A percentile compares a stretch with the other conserved stretches of the same genome.
These are phyloP conservation scores for Drosophila aldrichi DNA, from an alignment of 2,888 invertebrate genomes.

Conservation along the genomic window DNA sequence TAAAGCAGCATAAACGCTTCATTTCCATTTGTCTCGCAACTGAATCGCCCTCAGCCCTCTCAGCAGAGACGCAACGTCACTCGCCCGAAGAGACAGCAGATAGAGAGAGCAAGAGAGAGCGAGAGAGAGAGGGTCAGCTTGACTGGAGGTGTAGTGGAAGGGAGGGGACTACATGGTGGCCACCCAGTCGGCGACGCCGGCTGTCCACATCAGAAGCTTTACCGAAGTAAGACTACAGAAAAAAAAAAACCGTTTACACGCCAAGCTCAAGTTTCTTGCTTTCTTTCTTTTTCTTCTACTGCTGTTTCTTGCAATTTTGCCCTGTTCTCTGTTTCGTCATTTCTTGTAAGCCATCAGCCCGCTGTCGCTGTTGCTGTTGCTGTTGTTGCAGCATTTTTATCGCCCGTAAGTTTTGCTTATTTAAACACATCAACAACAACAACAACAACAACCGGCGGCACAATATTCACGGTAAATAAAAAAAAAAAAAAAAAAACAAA, in stretches of 20 bases:
- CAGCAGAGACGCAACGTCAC: slow-evolving; percentile 67
- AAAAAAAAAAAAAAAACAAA: slow-evolving; percentile 79
- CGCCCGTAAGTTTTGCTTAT: slow-evolving; percentile 75
- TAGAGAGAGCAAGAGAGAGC: not conserved
- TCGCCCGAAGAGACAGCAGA: slow-evolving; percentile 22
- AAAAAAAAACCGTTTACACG: slow-evolving; percentile 70
- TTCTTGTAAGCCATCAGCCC: slow-evolving; percentile 58
- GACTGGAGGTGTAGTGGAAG: not conserved
- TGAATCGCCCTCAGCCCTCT: slow-evolving; percentile 68
- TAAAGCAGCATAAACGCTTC: slow-evolving; percentile 84
- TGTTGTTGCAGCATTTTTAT: slow-evolving; percentile 69
- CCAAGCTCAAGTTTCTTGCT: slow-evolving; percentile 59
- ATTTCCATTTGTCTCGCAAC: slow-evolving; percentile 83
- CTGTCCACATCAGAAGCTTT: slow-evolving; percentile 63
- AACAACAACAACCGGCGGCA: slow-evolving; percentile 63
- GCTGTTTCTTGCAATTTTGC: slow-evolving; percentile 44
- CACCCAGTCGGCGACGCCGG: slow-evolving; percentile 65
- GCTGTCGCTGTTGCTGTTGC: slow-evolving; percentile 31
- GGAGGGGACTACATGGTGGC: slow-evolving; percentile 40
- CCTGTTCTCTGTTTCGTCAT: slow-evolving; percentile 60
- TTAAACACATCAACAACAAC: slow-evolving; percentile 66
- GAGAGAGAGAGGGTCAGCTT: not conserved
- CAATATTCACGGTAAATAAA: slow-evolving; percentile 79
- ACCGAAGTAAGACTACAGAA: slow-evolving; percentile 16
- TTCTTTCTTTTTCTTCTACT: slow-evolving; percentile 36